Evolutionary conservation across 2,113 vertebrate species (phyloP).

Genomic region (Lepus timidus): DNA sequence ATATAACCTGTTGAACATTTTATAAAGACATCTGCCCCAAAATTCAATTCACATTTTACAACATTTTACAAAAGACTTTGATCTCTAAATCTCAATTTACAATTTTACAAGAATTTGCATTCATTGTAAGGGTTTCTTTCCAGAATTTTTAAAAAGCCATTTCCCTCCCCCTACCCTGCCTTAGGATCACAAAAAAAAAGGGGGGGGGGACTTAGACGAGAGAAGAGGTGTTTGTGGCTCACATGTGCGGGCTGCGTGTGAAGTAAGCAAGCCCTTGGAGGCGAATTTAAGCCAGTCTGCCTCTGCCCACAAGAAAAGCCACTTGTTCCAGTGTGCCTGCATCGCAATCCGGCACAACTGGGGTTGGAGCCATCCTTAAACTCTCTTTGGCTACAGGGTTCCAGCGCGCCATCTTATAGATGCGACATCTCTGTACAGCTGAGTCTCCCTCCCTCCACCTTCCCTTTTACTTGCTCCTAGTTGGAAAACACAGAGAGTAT

Average conservation of each 20-base stretch:
- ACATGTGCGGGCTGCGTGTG: conserved; percentile 54
- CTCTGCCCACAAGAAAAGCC: conserved; percentile 52
- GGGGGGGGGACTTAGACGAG: conserved; percentile 62
- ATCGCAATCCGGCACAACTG: conserved; percentile 7
- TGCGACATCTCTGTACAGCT: neutral
- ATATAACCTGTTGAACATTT: conserved; percentile 64
- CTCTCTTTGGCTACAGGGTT: conserved; percentile 8
- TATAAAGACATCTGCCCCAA: conserved; percentile 68
- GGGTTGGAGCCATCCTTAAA: neutral
- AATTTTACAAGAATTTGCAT: conserved; percentile 70
- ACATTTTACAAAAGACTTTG: conserved; percentile 73
- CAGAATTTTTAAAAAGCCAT: conserved; percentile 45
- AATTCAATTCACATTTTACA: conserved; percentile 79
- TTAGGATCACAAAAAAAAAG: conserved; percentile 20
- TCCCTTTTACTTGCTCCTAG: conserved; percentile 67
- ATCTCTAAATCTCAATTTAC: conserved; percentile 70
- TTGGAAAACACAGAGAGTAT: conserved; percentile 70
- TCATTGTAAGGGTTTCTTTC: conserved; percentile 66
- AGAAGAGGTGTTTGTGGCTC: conserved; percentile 39
- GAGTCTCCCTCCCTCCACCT: neutral
- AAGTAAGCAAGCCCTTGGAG: conserved; percentile 30
- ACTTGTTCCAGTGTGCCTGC: conserved; percentile 15
- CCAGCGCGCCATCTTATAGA: conserved; percentile 41
- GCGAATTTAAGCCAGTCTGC: conserved; percentile 74
- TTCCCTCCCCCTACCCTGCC: conserved; percentile 34